These are phyloP conservation scores for Tokudaia tokunoshimensis DNA, from an alignment of 2,797 vertebrate species.

Conservation along the genomic window DNA sequence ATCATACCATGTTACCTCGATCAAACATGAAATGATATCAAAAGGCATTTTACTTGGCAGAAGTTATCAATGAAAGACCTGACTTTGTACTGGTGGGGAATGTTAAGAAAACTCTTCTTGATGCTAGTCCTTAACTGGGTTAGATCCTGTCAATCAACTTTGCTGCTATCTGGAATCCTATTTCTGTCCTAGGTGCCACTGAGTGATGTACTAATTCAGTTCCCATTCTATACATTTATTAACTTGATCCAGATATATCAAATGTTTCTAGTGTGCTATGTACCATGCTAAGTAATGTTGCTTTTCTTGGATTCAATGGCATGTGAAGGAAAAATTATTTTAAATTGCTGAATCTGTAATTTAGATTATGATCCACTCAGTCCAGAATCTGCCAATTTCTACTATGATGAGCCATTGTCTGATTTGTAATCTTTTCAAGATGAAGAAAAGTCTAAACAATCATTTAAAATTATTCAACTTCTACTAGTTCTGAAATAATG, in stretches of 20 bases:
- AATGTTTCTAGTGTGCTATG: background rate
- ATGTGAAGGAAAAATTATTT: background rate
- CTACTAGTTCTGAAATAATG: background rate
- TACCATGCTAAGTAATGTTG: background rate
- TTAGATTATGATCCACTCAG: background rate
- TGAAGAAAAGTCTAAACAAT: background rate
- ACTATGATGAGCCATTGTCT: background rate
- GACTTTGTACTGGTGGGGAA: background rate
- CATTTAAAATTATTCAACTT: background rate
- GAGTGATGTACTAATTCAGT: background rate
- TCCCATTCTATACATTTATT: background rate
- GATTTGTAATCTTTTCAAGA: background rate
- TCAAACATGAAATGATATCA: background rate
- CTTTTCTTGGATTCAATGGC: background rate
- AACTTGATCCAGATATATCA: background rate
- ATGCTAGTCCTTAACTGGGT: background rate
- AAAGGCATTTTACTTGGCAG: background rate
- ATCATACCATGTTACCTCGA: background rate
- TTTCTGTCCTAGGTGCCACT: background rate
- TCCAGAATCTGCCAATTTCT: background rate
- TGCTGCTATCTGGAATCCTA: background rate
- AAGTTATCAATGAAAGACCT: background rate
- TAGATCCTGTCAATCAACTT: fast-evolving
- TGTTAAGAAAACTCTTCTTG: background rate
- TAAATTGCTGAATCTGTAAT: background rate